Base-by-base conservation (phyloP, 1,140 invertebrate genomes). In the Sipha flava region DNA sequence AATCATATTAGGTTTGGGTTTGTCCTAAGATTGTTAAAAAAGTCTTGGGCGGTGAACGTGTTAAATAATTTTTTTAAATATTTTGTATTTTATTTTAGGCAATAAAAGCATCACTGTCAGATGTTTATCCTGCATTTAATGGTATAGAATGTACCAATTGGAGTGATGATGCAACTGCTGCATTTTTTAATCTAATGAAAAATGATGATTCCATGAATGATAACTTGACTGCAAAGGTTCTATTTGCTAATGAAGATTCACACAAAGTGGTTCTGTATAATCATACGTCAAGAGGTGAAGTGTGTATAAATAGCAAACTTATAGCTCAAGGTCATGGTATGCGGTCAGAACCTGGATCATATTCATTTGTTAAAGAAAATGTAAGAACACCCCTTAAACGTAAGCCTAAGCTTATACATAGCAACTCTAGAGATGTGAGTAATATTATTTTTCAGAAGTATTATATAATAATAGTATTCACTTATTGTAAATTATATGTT, bases 241-340 rank as follows among this genome's bases (percentile, higher is more conserved):
- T 2, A 10, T 75, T 16, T 18, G 49, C 62, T n/a, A 29, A 82
- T 80, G 1, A 81, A 90, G 66, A 85, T 83, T 6, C 81, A 82
- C 3, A 81, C 85, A 0, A 86, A 90, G 82, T 87, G 89, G 81
- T 84, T 85, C 18, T 87, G 87, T 59, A 40, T 18, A 77, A 57
- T 26, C 34, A 29, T 57, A 26, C 34, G 1, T 40, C 73, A 29
- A 77, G 73, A 43, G 34, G 34, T 43, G 34, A 77, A 6, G 4
- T 57, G 43, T 77, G 31, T 14, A n/a, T 77, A 9, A 77, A 77
- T 3, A 23, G n/a, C 10, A 59, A 77, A 77, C 52, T 77, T 40
- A 18, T 77, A 54, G 23, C 31, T 9, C 49, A 21, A 37, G 73
- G 73, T 18, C 10, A n/a, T 16, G 73, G 52, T 9, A 49, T 34